These are phyloP conservation scores for Platanista minor DNA, from an alignment of 2,113 vertebrate genomes.

Conservation along the genomic window DNA sequence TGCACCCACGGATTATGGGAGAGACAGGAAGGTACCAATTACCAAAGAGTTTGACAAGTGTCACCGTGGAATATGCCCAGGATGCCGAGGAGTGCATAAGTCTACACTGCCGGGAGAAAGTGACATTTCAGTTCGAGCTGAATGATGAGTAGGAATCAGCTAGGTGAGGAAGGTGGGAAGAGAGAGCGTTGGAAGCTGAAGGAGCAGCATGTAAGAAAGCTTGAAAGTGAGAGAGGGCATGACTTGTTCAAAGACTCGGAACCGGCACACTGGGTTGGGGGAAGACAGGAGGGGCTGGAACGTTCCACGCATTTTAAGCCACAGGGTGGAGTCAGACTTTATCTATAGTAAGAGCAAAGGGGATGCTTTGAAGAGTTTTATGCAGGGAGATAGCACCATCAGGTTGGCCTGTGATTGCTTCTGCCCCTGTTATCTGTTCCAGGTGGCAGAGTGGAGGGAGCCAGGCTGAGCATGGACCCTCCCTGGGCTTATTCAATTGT, in stretches of 20 bases:
- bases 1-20: not conserved
- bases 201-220: not conserved
- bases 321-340: not conserved
- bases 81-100: not conserved
- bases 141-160: not conserved
- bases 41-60: not conserved
- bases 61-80: not conserved
- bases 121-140: not conserved
- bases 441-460: not conserved
- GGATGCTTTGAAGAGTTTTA: not conserved
- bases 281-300: not conserved
- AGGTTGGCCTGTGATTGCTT: not conserved
- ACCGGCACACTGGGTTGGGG: fast-evolving
- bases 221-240: not conserved
- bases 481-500: not conserved
- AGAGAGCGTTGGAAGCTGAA: not conserved
- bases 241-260: not conserved
- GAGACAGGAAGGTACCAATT: not conserved
- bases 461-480: not conserved
- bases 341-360: not conserved
- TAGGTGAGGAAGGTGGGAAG: not conserved
- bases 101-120: not conserved
- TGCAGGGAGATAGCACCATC: not conserved
- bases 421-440: not conserved
- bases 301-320: not conserved